Percentiles rank a stretch among this genome's conserved stretches.
phyloP scores from a whole-genome alignment of 2,888 invertebrate species.

The Pachymerium ferrugineum region DNA sequence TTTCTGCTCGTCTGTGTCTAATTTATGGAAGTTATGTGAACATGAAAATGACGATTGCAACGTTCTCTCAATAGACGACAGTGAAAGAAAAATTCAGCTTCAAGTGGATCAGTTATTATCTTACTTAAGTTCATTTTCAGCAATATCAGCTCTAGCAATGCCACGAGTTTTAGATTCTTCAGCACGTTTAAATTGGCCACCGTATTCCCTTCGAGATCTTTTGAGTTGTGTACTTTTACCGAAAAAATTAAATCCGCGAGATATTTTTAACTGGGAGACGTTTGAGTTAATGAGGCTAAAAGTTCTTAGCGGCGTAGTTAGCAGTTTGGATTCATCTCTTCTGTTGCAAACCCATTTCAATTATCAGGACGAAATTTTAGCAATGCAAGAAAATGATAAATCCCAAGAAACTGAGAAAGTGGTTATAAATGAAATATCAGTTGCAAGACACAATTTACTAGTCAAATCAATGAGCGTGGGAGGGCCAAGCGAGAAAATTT shows the following conservation, averaged over 20 bases:
- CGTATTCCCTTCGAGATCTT: not conserved
- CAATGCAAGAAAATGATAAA: not conserved
- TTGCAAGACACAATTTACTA: not conserved
- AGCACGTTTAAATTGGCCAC: not conserved
- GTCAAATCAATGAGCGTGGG: conserved; percentile 28
- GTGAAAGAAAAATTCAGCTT: not conserved
- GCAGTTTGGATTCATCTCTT: conserved; percentile 9
- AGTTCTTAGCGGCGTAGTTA: conserved; percentile 2
- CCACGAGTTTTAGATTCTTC: not conserved
- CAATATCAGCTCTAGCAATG: not conserved
- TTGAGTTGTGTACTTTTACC: not conserved
- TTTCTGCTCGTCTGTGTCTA: not conserved
- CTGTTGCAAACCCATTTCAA: conserved; percentile 10
- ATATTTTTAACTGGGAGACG: not conserved
- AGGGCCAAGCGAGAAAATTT: conserved; percentile 19
- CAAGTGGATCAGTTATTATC: not conserved
- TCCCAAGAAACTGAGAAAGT: not conserved
- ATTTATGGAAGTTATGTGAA: not conserved
- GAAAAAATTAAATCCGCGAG: not conserved
- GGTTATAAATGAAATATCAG: not conserved
- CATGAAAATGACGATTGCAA: not conserved
- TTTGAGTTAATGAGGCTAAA: not conserved
- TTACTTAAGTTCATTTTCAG: not conserved
- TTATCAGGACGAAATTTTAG: conserved; percentile 16
- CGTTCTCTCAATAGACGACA: not conserved